Evolutionary conservation across 2,888 invertebrate genomes (phyloP).

Genomic region (Malthinus flaveolus): DNA sequence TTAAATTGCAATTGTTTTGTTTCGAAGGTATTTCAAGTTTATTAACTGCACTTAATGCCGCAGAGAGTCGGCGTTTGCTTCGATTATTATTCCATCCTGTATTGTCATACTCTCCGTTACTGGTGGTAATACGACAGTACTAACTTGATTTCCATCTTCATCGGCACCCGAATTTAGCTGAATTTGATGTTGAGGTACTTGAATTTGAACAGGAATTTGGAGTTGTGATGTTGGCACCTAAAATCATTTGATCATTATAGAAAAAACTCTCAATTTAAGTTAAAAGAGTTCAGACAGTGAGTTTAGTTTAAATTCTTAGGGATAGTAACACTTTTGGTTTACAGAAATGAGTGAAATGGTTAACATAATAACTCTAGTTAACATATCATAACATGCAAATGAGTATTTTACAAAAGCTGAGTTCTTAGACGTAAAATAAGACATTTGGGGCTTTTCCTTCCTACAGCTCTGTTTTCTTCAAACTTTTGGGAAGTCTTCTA

Average conservation of each 20-base stretch:
- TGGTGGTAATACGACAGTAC: constrained; percentile 60
- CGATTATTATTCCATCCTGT: constrained; percentile 22
- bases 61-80: not conserved
- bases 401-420: no score
- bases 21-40: not conserved
- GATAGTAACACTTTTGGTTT: no score
- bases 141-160: constrained; percentile 47
- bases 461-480: no score
- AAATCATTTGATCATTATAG: not conserved
- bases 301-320: no score
- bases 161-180: constrained; percentile 48
- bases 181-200: constrained; percentile 62
- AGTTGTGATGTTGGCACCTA: constrained; percentile 66
- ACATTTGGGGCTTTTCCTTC: no score
- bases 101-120: constrained; percentile 53
- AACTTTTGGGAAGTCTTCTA: no score
- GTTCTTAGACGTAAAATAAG: no score
- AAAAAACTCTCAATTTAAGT: not conserved
- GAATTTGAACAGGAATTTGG: constrained; percentile 67
- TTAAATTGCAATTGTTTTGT: not conserved
- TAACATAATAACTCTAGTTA: no score
- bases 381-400: no score
- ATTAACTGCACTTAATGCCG: constrained; percentile 19
- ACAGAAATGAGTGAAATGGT: no score
- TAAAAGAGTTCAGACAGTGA: not conserved